Percentiles rank a stretch among this genome's conserved stretches.
phyloP scores from a whole-genome alignment of 2,113 vertebrate genomes.

The Ursus arctos region DNA sequence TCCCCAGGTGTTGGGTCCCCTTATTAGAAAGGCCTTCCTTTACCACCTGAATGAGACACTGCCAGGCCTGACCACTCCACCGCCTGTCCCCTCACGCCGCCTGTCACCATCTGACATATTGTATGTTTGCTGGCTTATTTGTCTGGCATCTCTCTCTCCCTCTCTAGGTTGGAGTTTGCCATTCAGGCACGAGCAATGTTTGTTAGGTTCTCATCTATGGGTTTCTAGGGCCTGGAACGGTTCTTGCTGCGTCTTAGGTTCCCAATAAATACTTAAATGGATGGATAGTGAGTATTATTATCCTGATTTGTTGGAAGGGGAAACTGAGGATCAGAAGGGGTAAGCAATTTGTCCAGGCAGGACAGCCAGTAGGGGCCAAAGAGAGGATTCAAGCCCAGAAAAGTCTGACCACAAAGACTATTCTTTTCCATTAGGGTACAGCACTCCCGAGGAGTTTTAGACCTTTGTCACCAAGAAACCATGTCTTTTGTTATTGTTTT shows the following conservation, averaged over 20 bases:
- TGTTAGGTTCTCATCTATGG: not conserved
- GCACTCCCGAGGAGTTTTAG: not conserved
- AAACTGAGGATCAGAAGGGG: not conserved
- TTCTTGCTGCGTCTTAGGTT: not conserved
- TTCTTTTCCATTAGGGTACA: not conserved
- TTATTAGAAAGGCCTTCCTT: not conserved
- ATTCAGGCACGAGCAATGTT: not conserved
- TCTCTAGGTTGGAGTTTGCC: not conserved
- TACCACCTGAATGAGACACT: not conserved
- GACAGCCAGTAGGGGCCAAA: not conserved
- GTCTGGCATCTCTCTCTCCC: not conserved
- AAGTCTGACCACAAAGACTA: not conserved
- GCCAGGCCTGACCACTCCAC: no score
- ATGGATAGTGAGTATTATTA: not conserved
- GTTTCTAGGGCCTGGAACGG: not conserved
- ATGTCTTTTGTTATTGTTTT: not conserved
- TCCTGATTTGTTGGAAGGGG: not conserved
- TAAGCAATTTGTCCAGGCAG: not conserved
- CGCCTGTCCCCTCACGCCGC: not conserved
- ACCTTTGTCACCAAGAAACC: not conserved
- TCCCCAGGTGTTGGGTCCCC: not conserved
- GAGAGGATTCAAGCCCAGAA: not conserved
- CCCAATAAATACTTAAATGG: not conserved
- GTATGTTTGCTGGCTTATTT: not conserved
- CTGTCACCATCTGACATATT: not conserved